These are phyloP conservation scores for Tortricodes alternella DNA, from an alignment of 2,888 invertebrate genomes.

Conservation along the genomic window DNA sequence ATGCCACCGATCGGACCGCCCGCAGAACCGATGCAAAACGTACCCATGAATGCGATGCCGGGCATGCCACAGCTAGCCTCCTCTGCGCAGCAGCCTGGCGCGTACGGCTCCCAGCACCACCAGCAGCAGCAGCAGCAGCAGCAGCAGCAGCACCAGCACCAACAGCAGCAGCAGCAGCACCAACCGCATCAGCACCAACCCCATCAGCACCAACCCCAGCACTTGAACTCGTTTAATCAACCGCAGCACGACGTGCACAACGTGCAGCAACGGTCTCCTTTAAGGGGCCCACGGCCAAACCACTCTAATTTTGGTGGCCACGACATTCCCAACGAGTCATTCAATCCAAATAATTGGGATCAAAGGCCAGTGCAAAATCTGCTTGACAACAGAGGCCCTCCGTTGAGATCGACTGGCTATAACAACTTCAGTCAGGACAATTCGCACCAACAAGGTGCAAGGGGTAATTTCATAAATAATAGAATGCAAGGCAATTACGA, in stretches of 20 bases:
- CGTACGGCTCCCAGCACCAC: not conserved
- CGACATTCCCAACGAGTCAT: conserved; percentile 3
- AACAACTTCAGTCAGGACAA: conserved; percentile 32
- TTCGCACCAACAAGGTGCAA: conserved; percentile 43
- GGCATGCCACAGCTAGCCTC: not conserved
- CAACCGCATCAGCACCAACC: not conserved
- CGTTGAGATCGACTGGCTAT: conserved; percentile 13
- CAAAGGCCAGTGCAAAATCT: conserved; percentile 29
- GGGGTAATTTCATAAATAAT: conserved; percentile 52
- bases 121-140: not conserved
- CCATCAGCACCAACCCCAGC: not conserved
- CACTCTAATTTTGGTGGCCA: conserved; percentile 6
- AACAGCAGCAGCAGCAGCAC: not conserved
- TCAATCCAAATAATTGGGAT: conserved; percentile 32
- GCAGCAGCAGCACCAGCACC: not conserved
- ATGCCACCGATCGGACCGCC: conserved; percentile 1
- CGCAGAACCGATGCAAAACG: conserved; percentile 30
- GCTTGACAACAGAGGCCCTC: conserved; percentile 22
- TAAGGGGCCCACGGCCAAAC: not conserved
- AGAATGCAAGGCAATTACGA: conserved; percentile 42
- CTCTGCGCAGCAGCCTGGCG: not conserved
- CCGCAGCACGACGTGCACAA: too few species aligned
- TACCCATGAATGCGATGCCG: not conserved
- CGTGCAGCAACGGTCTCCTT: not conserved
- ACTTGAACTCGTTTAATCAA: not conserved